phyloP scores from a whole-genome alignment of 2,113 vertebrate species.

The Felis chaus region DNA sequence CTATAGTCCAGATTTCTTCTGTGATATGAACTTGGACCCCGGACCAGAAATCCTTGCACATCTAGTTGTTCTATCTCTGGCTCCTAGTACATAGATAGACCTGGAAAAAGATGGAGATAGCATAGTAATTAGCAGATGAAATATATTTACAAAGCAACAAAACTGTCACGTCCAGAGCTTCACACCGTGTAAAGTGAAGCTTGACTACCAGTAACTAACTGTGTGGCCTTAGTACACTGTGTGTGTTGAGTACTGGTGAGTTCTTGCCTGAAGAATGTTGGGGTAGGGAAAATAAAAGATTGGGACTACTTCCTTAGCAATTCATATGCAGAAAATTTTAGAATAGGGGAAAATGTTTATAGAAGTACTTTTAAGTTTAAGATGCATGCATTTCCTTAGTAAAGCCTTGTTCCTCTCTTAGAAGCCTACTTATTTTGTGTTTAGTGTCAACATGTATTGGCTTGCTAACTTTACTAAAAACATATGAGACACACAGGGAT shows the following conservation, averaged over 20 bases:
- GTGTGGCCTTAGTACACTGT: not conserved
- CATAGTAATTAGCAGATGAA: not conserved
- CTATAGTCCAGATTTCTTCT: not conserved
- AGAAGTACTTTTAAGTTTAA: not conserved
- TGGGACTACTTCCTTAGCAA: not conserved
- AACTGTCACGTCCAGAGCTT: not conserved
- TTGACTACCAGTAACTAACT: not conserved
- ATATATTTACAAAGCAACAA: not conserved
- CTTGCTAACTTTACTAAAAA: conserved; percentile 32
- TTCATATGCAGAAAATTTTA: not conserved
- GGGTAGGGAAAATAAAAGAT: not conserved
- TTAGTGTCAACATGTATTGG: not conserved
- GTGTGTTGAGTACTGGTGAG: not conserved
- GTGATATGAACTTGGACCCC: not conserved
- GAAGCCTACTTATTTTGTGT: not conserved
- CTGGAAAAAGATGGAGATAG: not conserved
- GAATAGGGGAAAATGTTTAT: not conserved
- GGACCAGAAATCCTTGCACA: not conserved
- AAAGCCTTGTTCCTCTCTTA: not conserved
- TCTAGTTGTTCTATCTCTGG: not conserved
- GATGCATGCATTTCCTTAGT: not conserved
- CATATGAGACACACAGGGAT: not conserved
- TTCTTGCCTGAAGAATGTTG: not conserved
- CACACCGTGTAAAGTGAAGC: not conserved
- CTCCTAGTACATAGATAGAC: not conserved